Conservation (phyloP, 2,113 vertebrate species). For the Ochotona princeps region DNA sequence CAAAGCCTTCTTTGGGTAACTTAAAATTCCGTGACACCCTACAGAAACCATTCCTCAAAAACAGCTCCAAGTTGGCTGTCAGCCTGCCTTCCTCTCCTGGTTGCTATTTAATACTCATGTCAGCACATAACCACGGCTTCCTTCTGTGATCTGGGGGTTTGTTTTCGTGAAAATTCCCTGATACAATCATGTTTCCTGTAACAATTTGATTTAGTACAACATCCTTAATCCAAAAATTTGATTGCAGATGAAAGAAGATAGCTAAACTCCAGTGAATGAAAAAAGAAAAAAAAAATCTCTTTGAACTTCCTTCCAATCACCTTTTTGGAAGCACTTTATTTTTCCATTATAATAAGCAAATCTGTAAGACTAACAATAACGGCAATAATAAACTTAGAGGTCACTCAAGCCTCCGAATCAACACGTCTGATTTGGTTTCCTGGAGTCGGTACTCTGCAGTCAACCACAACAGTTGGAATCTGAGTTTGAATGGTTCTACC, state of each 20-base stretch:
- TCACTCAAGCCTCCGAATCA: neutral
- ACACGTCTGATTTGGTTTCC: neutral
- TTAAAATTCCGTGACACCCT: conserved; percentile 75
- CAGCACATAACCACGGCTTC: conserved; percentile 64
- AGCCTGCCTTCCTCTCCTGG: conserved; percentile 42
- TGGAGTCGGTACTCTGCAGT: neutral
- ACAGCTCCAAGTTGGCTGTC: conserved; percentile 68
- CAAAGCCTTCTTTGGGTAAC: conserved; percentile 61
- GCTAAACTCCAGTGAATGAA: neutral
- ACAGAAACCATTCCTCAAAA: conserved; percentile 74
- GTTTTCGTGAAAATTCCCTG: conserved; percentile 73
- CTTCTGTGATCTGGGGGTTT: conserved; percentile 66
- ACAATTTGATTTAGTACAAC: conserved; percentile 45
- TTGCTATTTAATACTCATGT: neutral
- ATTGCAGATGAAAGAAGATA: conserved; percentile 9
- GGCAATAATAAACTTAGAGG: neutral
- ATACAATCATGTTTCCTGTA: conserved; percentile 74
- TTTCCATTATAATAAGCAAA: neutral
- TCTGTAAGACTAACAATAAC: neutral
- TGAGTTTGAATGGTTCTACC: neutral
- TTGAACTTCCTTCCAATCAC: neutral
- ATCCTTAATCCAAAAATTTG: conserved; percentile 50
- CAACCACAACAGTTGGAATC: neutral
- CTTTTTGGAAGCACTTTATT: conserved; percentile 5
- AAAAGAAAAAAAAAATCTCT: neutral